Evolutionary conservation across 2,888 invertebrate species (phyloP), one percentile per base, ranked within the genome.

Genomic region (Drosophila maculinotata): DNA sequence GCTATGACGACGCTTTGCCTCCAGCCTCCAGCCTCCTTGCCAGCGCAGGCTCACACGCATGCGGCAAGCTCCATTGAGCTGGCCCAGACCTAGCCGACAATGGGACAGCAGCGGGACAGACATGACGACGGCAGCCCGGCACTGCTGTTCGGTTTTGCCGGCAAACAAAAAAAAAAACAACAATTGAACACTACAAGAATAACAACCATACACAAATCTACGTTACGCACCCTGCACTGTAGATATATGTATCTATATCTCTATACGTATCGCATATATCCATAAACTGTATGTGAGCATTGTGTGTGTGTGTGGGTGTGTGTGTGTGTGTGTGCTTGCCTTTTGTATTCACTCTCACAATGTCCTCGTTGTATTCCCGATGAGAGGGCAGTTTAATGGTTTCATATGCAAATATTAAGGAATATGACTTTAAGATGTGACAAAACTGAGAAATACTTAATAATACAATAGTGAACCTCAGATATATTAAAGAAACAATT

Each of bases 211-310:
- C 44, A 47, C 66, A 64, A 76, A 59, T 74, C 76, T 74, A 84
- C 85, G 76, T 47, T 79, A 79, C 83, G 79, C 84, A 84, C 73
- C 76, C 80, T 74, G 65, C 51, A 38, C 44, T 36, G 44, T 42
- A 41, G 57, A 57, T 44, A 48, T 38, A 45, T 30, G 39, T 25
- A 52, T 38, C 6, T 30, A 30, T n/a, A 17, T 20, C 35, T 1
- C 35, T 31, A 48, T 39, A 31, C 15, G 9, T 35, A 53, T 12
- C 4, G 10, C 15, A 23, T 17, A 25, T 30, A 31, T 53, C 23
- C 48, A 25, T 36, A 23, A 33, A 28, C 41, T 45, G 36, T 39
- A 30, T 48, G 12, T 17, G 52, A 33, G 62, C 42, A 54, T 53
- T 54, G 49, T 59, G 12, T 52, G 17, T 49, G n/a, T n/a, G n/a